Base-by-base conservation (phyloP, 2,113 vertebrate species). In the Laticauda laticaudata region DNA sequence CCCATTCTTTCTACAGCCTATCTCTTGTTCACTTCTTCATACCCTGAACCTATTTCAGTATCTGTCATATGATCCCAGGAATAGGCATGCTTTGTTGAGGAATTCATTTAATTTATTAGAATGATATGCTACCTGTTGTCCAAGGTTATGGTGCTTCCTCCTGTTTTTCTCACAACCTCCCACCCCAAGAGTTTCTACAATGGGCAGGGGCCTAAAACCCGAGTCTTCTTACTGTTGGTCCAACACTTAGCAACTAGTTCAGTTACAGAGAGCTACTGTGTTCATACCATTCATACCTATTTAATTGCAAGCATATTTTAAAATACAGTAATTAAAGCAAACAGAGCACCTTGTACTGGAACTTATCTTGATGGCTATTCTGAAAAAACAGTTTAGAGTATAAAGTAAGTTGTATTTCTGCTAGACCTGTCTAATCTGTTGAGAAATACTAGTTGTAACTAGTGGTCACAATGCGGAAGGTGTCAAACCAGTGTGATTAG, bases 391-490 rank as follows among this genome's bases (percentile, higher is more conserved):
- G 14, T 86, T 86, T 90, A 43, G 53, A 54, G 26, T n/a, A 34
- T 29, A 81, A 75, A 59, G 26, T 23, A 57, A n/a, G 34, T 24
- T 18, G 15, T n/a, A 12, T n/a, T 53, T 81, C 29, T 81, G 34
- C 75, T 81, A 81, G 75, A 43, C 24, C 64, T 89, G 51, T 43
- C 87, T 89, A 56, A 64, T 89, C 8, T 81, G 43, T 29, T 18
- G 39, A 88, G 56, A 61, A 69, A 34, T 26, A 81, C 48, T 55
- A 21, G 24, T 45, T 56, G 64, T 34, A 89, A 64, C 12, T 7
- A 20, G 61, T 29, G 59, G 7, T n/a, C 39, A 57, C 48, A 34
- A 34, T 39, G 0, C 2, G 43, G 90, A 92, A 87, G 11, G 24
- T 92, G 88, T 21, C 34, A 45, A 39, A 0, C 53, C 51, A 4